Percentiles rank a stretch among this genome's conserved stretches.
Conservation (phyloP, 2,888 invertebrate genomes). For the Apomyelois bistriatella region DNA sequence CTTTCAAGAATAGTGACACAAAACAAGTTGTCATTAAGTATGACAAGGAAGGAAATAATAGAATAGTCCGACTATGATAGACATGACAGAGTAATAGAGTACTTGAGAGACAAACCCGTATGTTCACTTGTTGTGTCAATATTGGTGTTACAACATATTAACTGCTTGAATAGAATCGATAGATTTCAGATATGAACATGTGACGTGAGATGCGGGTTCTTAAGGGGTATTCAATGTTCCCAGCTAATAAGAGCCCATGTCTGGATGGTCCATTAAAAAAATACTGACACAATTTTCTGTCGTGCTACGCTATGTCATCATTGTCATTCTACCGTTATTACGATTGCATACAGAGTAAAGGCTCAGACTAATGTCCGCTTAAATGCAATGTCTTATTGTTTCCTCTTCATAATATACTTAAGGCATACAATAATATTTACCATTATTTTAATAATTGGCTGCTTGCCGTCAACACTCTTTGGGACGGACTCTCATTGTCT, state of each 20-base stretch:
- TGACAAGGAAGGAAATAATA: background rate
- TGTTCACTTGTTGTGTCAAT: slow-evolving; percentile 20
- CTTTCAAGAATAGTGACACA: background rate
- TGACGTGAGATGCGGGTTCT: slow-evolving; percentile 11
- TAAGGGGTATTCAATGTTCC: background rate
- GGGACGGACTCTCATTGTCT: no score
- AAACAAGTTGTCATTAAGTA: background rate
- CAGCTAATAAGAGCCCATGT: background rate
- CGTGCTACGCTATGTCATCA: no score
- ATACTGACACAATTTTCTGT: no score
- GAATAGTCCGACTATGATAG: slow-evolving; percentile 5
- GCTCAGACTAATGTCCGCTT: no score
- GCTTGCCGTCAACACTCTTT: no score
- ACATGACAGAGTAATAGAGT: slow-evolving; percentile 14
- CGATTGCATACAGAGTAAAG: no score
- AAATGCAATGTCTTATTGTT: no score
- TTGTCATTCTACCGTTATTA: no score
- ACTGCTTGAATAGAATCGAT: slow-evolving; percentile 18
- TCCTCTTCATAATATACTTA: no score
- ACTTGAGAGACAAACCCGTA: slow-evolving; percentile 27
- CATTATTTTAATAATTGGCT: no score
- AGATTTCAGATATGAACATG: slow-evolving; percentile 19
- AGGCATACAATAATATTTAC: no score
- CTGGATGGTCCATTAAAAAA: background rate
- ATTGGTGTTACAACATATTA: slow-evolving; percentile 20